Conservation (phyloP, 2,888 invertebrate species). For the Cartodere bifasciata region DNA sequence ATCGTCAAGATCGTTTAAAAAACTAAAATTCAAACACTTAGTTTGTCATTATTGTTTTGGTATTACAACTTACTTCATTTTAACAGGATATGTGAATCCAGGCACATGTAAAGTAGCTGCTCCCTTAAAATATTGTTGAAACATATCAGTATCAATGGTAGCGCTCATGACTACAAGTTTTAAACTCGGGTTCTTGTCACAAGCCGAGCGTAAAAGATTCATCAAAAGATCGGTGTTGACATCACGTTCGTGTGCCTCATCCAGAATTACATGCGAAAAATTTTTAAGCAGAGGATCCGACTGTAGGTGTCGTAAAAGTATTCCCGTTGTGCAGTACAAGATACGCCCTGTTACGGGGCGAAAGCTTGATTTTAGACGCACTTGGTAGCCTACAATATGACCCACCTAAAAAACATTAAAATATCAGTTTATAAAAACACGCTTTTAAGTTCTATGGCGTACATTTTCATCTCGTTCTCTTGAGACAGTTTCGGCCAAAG, state of each 20-base stretch:
- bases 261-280: conserved; percentile 55
- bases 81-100: conserved; percentile 49
- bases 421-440: background rate
- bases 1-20: too few species aligned
- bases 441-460: conserved; percentile 15
- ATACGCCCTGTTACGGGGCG: conserved; percentile 46
- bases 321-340: conserved; percentile 58
- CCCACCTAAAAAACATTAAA: conserved; percentile 38
- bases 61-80: too few species aligned
- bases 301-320: conserved; percentile 33
- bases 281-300: conserved; percentile 37
- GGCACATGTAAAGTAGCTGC: conserved; percentile 33
- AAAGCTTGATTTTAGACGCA: conserved; percentile 42
- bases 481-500: conserved; percentile 52
- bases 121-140: conserved; percentile 41
- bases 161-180: conserved; percentile 62
- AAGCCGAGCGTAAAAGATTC: conserved; percentile 42
- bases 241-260: conserved; percentile 63
- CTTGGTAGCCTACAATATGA: conserved; percentile 52
- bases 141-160: conserved; percentile 49
- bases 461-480: conserved; percentile 48
- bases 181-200: conserved; percentile 40
- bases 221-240: conserved; percentile 55
- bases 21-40: too few species aligned
- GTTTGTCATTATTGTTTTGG: too few species aligned